Evolutionary conservation across 2,797 vertebrate species (phyloP), one percentile per base, ranked within the genome.

Genomic region (Phataginus tricuspis): DNA sequence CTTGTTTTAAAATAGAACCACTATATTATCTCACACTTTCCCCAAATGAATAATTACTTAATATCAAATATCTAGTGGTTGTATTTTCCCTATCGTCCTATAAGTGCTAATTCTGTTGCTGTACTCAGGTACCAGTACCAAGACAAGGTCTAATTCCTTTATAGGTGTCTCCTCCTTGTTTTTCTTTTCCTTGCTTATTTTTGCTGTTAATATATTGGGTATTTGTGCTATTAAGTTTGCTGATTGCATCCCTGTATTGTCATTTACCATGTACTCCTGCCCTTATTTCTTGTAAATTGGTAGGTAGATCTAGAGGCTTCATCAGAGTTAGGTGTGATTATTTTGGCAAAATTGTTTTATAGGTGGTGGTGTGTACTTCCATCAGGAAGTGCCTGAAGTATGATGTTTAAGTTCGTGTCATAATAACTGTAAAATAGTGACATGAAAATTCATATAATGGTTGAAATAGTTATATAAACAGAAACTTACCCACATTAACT

Each of bases 61-160:
- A 74, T 71, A 21, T 84, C 37, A 84, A 75, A 29, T 78, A 93
- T 77, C 34, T 18, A 29, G 19, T 53, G 9, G 2, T 91, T 14
- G 1, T 78, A 69, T 82, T 63, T 89, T 23, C 12, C 51, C n/a
- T 37, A 34, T 77, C n/a, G 27, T 23, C 88, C 59, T n/a, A 34
- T 78, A 74, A 89, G 79, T 39, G 69, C 39, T 63, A 88, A 66
- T 78, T 87, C 71, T 94, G 45, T 74, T 79, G 93, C 69, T 63
- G 10, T 16, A 57, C 25, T 93, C 90, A 34, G 25, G 49, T 75
- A 83, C 57, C 78, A 55, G 3, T 61, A n/a, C 86, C 57, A 83
- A 79, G 68, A 79, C 2, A 74, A 75, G 31, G 27, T 90, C 16
- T 78, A 18, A 19, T 49, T 83, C 71, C 31, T 85, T 9, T 31